Base-by-base conservation (phyloP, 2,113 vertebrate genomes). In the Lampris incognitus region DNA sequence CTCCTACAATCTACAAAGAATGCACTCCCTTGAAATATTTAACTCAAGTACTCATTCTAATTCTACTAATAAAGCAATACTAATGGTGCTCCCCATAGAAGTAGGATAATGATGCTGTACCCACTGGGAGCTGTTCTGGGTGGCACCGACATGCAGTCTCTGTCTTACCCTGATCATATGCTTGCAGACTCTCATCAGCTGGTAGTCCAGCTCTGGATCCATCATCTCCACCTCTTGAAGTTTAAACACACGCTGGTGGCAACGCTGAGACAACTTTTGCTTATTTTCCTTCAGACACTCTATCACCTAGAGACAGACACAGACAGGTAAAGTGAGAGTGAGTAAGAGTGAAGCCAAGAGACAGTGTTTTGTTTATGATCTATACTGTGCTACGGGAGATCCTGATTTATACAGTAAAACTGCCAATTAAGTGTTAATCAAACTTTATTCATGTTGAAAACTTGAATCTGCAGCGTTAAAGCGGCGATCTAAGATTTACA, bases 201-300 rank as follows among this genome's bases (percentile, higher is more conserved):
- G 98, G 50, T 97, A 99, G 90, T 99, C 98, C 39, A 99, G 88
- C 36, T 99, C 97, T 0, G 97, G 96, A 73, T 99, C 98, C 83
- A 97, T 96, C 98, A 99, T 99, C 84, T 99, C 98, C 0, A 93
- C 95, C 88, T 99, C 98, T 88, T 99, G 97, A 36, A 98, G 96
- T 82, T 96, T 97, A 82, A 99, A 99, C 68, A 99, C 94, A 38
- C 96, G 95, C 91, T 98, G 97, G 83, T 98, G 98, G 85, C 98
- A 99, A 1, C 94, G 93, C 0, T 84, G 90, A 36, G 85, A 94
- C 65, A 99, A 80, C 5, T 95, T 93, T 51, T 95, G 96, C 92
- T 98, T 99, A 85, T 93, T 96, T 87, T 98, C 98, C 86, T 99
- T 99, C 66, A 99, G 90, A 88, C 98, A 99, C 84, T 99, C 97